Evolutionary conservation across 2,888 invertebrate species (phyloP), one percentile per base, ranked within the genome.

Genomic region (Cecidostiba fungosa): DNA sequence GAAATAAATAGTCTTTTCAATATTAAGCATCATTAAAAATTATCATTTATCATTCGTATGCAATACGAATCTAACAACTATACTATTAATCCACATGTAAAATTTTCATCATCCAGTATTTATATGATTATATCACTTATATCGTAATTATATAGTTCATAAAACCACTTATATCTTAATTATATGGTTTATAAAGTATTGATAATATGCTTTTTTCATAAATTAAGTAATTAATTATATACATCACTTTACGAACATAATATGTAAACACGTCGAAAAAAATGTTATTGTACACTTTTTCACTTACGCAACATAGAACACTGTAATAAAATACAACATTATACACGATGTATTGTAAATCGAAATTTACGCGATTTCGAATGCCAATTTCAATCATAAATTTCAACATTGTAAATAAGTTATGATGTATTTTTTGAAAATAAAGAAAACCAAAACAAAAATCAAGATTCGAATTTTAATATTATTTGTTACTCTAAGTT

Each of bases 361-460:
- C 19, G 0, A 1, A 3, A n/a, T n/a, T n/a, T n/a, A n/a, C n/a
- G n/a, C 23, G 0, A 6, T 6, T 0, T n/a, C 0, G n/a, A 6
- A 54, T 54, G 0, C 1, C n/a, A n/a, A 54, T 54, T 8, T 54
- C 8, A 23, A n/a, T 6, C 5, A 54, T 54, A n/a, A n/a, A 54
- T 54, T 50, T 3, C n/a, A n/a, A 19, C 4, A 54, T 54, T 54
- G 54, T 23, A 54, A 54, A n/a, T 54, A 54, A n/a, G 8, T 8
- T 5, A 8, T 54, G 23, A 6, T 54, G 54, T 54, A 54, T 54
- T n/a, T 54, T 54, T 23, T 54, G n/a, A 54, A 54, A 54, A 54
- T 54, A 54, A 54, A 54, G 54, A 8, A n/a, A 8, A 6, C n/a
- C 0, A n/a, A 23, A 54, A 54, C 23, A 54, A 54, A 54, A 23